phyloP scores from a whole-genome alignment of 2,113 vertebrate species.

The Charadrius vociferus region DNA sequence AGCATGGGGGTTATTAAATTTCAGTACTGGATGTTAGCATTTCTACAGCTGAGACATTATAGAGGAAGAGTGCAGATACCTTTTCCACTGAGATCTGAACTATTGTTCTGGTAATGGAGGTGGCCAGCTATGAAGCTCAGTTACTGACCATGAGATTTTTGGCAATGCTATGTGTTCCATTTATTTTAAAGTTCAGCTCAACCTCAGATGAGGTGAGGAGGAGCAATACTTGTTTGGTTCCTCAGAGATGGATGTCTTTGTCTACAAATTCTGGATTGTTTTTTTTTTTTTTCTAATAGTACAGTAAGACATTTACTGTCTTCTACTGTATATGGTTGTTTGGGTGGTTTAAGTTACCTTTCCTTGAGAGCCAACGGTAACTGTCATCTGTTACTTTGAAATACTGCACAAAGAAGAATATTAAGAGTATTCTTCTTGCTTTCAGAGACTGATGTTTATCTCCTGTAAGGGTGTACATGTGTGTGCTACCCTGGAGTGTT shows the following conservation, averaged over 20 bases:
- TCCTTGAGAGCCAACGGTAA: not conserved
- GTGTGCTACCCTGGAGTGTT: not conserved
- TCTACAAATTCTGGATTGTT: not conserved
- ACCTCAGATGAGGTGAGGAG: not conserved
- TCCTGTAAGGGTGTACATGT: accelerated
- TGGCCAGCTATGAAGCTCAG: too few species aligned
- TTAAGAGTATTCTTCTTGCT: not conserved
- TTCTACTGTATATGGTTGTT: not conserved
- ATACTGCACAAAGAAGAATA: not conserved
- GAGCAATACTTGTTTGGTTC: not conserved
- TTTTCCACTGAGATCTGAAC: too few species aligned
- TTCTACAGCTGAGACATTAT: too few species aligned
- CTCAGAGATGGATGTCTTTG: not conserved
- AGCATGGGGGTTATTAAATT: too few species aligned
- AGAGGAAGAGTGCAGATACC: too few species aligned
- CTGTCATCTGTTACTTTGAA: not conserved
- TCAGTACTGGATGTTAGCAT: too few species aligned
- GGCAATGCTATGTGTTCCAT: not conserved
- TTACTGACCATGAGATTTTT: not conserved
- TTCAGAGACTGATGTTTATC: not conserved
- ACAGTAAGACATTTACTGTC: not conserved
- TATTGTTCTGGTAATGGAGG: too few species aligned
- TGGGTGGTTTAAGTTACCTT: not conserved
- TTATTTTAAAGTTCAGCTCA: not conserved
- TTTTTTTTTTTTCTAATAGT: not conserved